phyloP scores from a whole-genome alignment of 2,113 vertebrate genomes.

The Axis porcinus region DNA sequence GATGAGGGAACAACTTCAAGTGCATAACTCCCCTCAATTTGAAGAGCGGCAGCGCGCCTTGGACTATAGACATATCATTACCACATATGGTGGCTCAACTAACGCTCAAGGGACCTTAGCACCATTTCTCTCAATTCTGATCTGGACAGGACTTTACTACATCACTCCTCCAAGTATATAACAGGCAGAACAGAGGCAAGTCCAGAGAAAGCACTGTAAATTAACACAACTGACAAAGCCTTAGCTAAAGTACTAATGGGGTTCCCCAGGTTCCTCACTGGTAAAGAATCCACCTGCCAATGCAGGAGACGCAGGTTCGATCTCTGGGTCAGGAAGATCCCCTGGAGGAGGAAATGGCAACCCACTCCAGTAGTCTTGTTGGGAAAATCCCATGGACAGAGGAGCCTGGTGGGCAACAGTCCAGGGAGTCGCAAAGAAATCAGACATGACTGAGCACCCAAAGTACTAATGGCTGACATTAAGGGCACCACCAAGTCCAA shows the following conservation, averaged over 20 bases:
- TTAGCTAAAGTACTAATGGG: not conserved
- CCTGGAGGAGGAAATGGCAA: not conserved
- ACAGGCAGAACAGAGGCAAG: not conserved
- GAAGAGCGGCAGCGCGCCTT: not conserved
- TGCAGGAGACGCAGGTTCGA: not conserved
- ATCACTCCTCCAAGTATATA: not conserved
- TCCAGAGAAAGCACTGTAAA: not conserved
- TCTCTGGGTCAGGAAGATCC: not conserved
- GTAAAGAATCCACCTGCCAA: not conserved
- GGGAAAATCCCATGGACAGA: not conserved
- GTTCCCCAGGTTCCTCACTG: not conserved
- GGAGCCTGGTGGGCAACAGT: not conserved
- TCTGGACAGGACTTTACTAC: not conserved
- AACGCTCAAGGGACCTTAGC: not conserved
- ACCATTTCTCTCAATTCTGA: not conserved
- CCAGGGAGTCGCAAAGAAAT: not conserved
- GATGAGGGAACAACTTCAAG: not conserved
- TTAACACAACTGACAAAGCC: not conserved
- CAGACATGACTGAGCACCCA: not conserved
- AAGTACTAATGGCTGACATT: not conserved
- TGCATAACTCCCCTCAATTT: not conserved
- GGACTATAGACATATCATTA: not conserved
- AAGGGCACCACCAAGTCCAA: not conserved
- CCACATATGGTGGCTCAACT: not conserved
- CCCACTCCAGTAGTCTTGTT: not conserved